Conservation (phyloP, 2,113 vertebrate species). For the Oceanodroma tethys region DNA sequence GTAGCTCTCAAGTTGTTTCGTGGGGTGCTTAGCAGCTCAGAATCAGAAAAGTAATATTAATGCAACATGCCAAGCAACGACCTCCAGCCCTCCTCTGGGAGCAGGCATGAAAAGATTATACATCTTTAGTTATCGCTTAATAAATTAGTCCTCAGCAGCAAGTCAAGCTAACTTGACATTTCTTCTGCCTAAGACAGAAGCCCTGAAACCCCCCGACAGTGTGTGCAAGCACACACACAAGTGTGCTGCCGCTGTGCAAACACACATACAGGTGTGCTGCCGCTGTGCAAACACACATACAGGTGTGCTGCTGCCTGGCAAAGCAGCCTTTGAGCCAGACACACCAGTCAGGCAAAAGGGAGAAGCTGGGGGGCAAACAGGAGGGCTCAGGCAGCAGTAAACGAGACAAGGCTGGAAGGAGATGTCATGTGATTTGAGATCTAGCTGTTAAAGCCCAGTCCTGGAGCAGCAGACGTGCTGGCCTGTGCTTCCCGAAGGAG, state of each 20-base stretch:
- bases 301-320: not conserved
- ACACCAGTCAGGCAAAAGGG: not conserved
- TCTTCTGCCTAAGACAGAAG: not conserved
- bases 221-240: not conserved
- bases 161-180: not conserved
- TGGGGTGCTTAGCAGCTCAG: not conserved
- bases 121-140: not conserved
- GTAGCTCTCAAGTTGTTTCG: not conserved
- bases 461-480: not conserved
- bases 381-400: not conserved
- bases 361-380: not conserved
- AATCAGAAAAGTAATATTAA: not conserved
- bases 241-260: not conserved
- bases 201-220: not conserved
- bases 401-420: not conserved
- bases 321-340: not conserved
- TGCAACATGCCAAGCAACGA: not conserved
- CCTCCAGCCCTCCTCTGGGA: not conserved
- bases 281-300: not conserved
- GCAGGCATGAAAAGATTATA: not conserved
- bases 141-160: not conserved
- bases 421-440: not conserved
- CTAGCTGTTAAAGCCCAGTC: not conserved
- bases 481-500: not conserved
- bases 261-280: no score